phyloP scores from a whole-genome alignment of 2,113 vertebrate species.

The Tragelaphus scriptus region DNA sequence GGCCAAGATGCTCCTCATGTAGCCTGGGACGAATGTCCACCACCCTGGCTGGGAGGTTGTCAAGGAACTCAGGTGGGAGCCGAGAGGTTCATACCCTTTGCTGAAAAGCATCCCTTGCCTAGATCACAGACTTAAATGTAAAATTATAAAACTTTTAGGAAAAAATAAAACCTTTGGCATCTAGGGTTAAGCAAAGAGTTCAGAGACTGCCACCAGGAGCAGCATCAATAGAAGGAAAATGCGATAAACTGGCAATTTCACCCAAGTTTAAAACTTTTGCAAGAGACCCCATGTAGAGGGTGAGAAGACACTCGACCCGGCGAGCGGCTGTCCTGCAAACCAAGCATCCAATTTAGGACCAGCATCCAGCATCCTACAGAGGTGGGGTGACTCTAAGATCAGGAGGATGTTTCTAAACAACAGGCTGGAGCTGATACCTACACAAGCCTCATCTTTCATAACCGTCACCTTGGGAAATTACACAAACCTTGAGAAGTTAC shows the following conservation, averaged over 20 bases:
- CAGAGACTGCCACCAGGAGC: background rate
- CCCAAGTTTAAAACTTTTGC: background rate
- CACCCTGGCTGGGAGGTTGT: background rate
- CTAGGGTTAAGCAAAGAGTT: background rate
- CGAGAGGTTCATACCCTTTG: accelerated
- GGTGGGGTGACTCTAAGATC: background rate
- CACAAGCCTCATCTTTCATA: background rate
- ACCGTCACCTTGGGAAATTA: background rate
- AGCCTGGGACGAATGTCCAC: background rate
- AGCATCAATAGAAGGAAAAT: too few relatives aligned
- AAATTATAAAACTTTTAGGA: background rate
- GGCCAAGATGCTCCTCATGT: background rate
- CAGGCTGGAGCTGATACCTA: accelerated
- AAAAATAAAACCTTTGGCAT: background rate
- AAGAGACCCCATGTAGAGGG: background rate
- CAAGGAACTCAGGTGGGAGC: background rate
- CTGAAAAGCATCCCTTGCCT: background rate
- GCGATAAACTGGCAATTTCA: background rate
- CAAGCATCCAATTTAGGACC: background rate
- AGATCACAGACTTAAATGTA: background rate
- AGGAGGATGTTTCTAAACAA: background rate
- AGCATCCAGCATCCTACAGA: background rate
- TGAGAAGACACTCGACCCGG: background rate
- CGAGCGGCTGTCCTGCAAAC: background rate
- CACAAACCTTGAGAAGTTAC: background rate